Conservation (phyloP, 2,888 invertebrate genomes). For the Pollenia griseotomentosa region DNA sequence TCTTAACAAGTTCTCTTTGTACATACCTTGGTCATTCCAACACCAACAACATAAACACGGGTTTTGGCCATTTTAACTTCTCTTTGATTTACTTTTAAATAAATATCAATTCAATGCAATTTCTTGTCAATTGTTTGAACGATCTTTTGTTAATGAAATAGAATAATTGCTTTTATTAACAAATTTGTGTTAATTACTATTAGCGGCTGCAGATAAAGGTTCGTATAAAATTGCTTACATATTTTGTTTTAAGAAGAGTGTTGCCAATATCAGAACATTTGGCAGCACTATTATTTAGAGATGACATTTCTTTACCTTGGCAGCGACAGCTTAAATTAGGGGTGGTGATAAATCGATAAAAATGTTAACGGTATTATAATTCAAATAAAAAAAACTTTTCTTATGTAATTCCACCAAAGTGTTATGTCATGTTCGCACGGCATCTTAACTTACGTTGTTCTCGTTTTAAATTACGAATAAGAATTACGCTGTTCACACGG, state of each 20-base stretch:
- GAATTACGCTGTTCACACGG: too few relatives aligned
- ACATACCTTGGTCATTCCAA: constrained; percentile 97
- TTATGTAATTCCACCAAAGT: too few relatives aligned
- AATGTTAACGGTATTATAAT: too few relatives aligned
- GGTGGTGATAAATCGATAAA: too few relatives aligned
- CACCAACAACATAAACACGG: constrained; percentile 95
- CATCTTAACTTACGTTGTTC: too few relatives aligned
- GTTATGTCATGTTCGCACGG: too few relatives aligned
- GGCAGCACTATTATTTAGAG: constrained; percentile 3
- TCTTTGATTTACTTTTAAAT: constrained; percentile 8
- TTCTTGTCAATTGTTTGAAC: constrained; percentile 31
- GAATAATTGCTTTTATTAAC: constrained; percentile 18
- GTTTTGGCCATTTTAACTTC: constrained; percentile 79
- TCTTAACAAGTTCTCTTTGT: background rate
- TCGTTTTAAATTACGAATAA: too few relatives aligned
- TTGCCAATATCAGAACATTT: background rate
- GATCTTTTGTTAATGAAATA: constrained; percentile 18
- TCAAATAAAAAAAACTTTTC: too few relatives aligned
- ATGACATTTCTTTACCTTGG: background rate
- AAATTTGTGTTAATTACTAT: constrained; percentile 22
- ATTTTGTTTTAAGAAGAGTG: constrained; percentile 21
- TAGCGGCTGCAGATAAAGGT: constrained; percentile 9
- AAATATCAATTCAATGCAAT: background rate
- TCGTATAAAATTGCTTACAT: background rate
- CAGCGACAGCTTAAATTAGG: background rate